These are phyloP conservation scores for Saccostrea glomerata DNA, from an alignment of 1,140 invertebrate species.

Conservation along the genomic window DNA sequence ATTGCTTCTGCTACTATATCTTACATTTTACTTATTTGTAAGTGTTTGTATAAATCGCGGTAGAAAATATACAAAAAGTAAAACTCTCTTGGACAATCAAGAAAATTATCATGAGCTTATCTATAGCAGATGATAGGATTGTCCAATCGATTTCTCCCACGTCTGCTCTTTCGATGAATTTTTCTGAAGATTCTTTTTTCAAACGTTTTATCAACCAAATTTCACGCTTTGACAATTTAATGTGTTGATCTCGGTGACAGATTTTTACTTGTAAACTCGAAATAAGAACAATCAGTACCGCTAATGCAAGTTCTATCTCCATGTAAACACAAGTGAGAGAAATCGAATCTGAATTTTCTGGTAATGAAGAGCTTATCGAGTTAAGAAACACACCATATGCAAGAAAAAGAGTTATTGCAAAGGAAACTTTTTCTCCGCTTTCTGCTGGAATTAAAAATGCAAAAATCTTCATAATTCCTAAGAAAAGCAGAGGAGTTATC, in stretches of 20 bases:
- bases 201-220: neutral
- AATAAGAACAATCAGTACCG: neutral
- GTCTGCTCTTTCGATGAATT: neutral
- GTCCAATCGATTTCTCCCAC: neutral
- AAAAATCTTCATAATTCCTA: constrained; percentile 4
- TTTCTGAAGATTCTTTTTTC: neutral
- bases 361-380: neutral
- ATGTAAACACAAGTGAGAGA: neutral
- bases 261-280: neutral
- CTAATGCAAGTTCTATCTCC: neutral
- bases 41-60: neutral
- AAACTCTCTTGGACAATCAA: neutral
- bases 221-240: neutral
- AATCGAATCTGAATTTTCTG: neutral
- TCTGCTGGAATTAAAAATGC: neutral
- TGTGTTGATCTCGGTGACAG: neutral
- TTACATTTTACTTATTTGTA: neutral
- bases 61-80: neutral
- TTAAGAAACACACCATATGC: constrained; percentile 4
- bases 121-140: neutral
- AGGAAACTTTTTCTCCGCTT: constrained; percentile 5
- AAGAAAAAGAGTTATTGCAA: neutral
- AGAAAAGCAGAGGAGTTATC: neutral
- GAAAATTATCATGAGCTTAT: neutral
- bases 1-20: too few species aligned